Evolutionary conservation across 2,797 vertebrate species (phyloP), one percentile per base, ranked within the genome.

Genomic region (Alcedo atthis): DNA sequence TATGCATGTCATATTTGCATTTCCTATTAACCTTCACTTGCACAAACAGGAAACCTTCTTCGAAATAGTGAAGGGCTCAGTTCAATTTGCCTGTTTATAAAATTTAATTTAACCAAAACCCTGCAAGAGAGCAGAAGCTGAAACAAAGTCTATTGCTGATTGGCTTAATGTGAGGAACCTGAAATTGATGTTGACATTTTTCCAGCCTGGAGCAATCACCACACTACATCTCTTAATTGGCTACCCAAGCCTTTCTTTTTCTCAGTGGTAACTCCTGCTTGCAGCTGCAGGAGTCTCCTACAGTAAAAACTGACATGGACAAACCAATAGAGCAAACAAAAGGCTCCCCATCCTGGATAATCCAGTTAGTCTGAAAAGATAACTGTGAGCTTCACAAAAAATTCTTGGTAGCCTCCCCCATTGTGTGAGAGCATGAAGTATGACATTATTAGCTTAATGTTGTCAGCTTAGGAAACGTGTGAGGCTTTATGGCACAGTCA

Each of bases 81-180:
- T 78, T 87, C 57, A 79, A 59, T 80, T 64, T 88, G 17, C 19
- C 48, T 80, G 53, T 76, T 93, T 91, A 89, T 81, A 81, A 77
- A 86, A 83, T 93, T 79, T 90, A 91, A 88, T 94, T 75, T 86
- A 91, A 79, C 35, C 55, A 71, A 64, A 89, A 92, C 73, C 48
- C 51, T 70, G 10, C 48, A 68, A 93, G 66, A 49, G 25, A 73
- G n/a, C 35, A 81, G 28, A 71, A 55, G 32, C 58, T 82, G 81
- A 80, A 77, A 59, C 49, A 82, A 83, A 87, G 75, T 79, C 59
- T 63, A 33, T 33, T 79, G 53, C 46, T 85, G 81, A 83, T 64
- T 59, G 66, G 24, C 75, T 81, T 90, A 70, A 79, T 61, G 33
- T 63, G 66, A 87, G 30, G 45, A 92, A 85, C 55, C 61, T 62